Conservation (phyloP, 2,888 invertebrate species). For the Hermaeophaga mercurialis region DNA sequence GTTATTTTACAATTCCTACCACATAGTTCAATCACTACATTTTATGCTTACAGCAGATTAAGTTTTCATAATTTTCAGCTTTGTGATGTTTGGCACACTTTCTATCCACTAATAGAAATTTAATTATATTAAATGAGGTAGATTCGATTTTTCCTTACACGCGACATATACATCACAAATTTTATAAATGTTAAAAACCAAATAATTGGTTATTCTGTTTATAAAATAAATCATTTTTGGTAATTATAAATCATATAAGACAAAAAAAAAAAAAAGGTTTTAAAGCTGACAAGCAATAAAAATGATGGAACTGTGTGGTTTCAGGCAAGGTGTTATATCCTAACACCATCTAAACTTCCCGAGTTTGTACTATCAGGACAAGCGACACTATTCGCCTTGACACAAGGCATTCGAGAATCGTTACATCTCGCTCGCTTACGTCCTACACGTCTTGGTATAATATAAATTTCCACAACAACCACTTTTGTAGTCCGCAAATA, state of each 20-base stretch:
- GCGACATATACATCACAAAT: too few relatives aligned
- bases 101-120: too few relatives aligned
- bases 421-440: slow-evolving; percentile 26
- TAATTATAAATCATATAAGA: too few relatives aligned
- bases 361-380: slow-evolving; percentile 58
- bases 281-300: slow-evolving; percentile 19
- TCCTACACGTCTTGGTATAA: slow-evolving; percentile 30
- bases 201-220: too few relatives aligned
- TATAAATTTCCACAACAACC: slow-evolving; percentile 46
- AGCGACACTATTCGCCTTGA: slow-evolving; percentile 50
- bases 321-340: slow-evolving; percentile 21
- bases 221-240: too few relatives aligned
- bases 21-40: slow-evolving; percentile 35
- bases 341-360: slow-evolving; percentile 54
- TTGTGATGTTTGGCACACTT: neutral
- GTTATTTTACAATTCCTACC: slow-evolving; percentile 59
- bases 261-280: too few relatives aligned
- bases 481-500: slow-evolving; percentile 38
- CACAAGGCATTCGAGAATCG: slow-evolving; percentile 50
- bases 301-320: slow-evolving; percentile 9
- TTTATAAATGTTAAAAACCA: too few relatives aligned
- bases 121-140: too few relatives aligned
- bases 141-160: too few relatives aligned
- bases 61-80: neutral
- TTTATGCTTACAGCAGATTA: slow-evolving; percentile 11